phyloP scores from a whole-genome alignment of 2,797 vertebrate species.

The Phalloptychus januarius region DNA sequence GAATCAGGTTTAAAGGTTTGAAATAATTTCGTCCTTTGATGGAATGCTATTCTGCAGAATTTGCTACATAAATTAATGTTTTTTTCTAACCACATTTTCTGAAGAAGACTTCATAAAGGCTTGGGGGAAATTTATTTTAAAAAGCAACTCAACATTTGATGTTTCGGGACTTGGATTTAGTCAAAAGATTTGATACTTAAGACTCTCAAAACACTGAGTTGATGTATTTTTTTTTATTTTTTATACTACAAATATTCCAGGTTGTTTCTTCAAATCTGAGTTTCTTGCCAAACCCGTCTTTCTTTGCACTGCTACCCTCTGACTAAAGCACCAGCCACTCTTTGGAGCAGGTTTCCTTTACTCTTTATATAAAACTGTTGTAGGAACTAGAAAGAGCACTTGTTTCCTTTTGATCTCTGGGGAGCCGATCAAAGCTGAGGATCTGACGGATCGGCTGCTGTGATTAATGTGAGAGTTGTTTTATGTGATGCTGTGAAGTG shows the following conservation, averaged over 20 bases:
- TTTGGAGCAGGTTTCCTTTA: neutral
- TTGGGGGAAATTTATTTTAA: neutral
- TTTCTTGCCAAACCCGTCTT: neutral
- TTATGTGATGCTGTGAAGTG: conserved; percentile 10
- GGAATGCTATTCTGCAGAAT: neutral
- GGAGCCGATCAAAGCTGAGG: conserved; percentile 27
- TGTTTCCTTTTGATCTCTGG: conserved; percentile 15
- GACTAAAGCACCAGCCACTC: neutral
- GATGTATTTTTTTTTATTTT: no score
- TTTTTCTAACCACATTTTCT: neutral
- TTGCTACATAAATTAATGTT: neutral
- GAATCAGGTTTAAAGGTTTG: neutral
- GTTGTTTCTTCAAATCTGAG: neutral
- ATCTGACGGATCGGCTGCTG: conserved; percentile 18
- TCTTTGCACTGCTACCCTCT: neutral
- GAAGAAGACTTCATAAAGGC: neutral
- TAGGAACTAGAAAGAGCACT: conserved; percentile 8
- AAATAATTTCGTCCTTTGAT: neutral
- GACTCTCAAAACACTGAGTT: no score
- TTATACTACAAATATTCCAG: neutral
- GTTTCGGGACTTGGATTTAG: neutral
- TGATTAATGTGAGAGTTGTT: conserved; percentile 14
- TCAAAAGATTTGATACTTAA: neutral
- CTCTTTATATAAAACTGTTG: neutral
- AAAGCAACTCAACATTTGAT: no score